Conservation (phyloP, 1,140 invertebrate genomes). For the Leguminivora glycinivorella region DNA sequence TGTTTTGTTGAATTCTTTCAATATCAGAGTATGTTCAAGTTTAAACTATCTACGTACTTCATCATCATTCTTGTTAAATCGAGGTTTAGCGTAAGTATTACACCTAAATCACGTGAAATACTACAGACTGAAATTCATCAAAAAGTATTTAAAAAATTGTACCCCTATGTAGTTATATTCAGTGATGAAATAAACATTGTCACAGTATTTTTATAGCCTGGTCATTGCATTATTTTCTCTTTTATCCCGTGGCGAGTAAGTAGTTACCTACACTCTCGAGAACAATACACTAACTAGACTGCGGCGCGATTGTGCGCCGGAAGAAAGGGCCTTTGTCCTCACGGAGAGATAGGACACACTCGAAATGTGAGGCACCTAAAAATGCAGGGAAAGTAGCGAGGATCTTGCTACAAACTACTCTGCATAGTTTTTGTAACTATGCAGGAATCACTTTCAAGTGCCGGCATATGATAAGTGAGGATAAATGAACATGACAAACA, state of each 20-base stretch:
- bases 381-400: not conserved
- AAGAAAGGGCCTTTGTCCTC: slow-evolving; percentile 59
- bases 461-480: too few relatives aligned
- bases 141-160: too few relatives aligned
- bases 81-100: not conserved
- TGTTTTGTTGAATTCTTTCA: too few relatives aligned
- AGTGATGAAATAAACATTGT: too few relatives aligned
- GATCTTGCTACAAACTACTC: not conserved
- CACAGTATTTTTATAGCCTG: not conserved
- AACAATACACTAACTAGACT: slow-evolving; percentile 68
- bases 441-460: not conserved
- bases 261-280: slow-evolving; percentile 34
- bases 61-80: too few relatives aligned
- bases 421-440: not conserved
- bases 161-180: too few relatives aligned
- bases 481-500: too few relatives aligned
- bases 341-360: slow-evolving; percentile 46
- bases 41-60: too few relatives aligned
- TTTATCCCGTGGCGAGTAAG: slow-evolving; percentile 29
- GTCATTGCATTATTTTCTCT: slow-evolving; percentile 29
- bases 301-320: slow-evolving; percentile 53
- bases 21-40: too few relatives aligned
- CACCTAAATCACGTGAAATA: not conserved
- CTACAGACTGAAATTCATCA: not conserved
- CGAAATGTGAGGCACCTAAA: slow-evolving; percentile 37